Base-by-base conservation (phyloP, 2,797 vertebrate species). In the Aplochiton taeniatus region DNA sequence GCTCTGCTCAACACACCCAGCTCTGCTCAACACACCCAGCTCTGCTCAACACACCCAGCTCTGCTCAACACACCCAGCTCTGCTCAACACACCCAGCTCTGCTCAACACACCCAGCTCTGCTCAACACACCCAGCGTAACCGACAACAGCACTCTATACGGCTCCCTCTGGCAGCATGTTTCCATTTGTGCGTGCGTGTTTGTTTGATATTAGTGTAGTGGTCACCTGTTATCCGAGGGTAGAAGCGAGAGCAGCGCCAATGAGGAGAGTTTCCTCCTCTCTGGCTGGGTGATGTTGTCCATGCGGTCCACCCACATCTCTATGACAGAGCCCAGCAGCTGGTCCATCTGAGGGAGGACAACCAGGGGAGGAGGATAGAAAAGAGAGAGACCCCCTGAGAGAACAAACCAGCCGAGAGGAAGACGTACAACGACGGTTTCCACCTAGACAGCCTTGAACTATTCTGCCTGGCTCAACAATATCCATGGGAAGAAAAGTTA, bases 251-350 rank as follows among this genome's bases (percentile, higher is more conserved):
- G 93, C 70, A 99, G 87, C 49, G 96, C 96, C 80, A 99, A 89
- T 11, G 96, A 94, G 18, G 97, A 99, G 79, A 99, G 94, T 72
- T 99, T 99, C 83, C 95, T 94, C 83, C 97, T 94, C 88, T 98
- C 97, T 12, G 97, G 96, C 82, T 99, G 96, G 53, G 97, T 99
- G 85, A 99, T 98, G 85, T 97, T 98, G 88, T 99, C 97, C 95
- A 98, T 96, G 61, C 95, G 93, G 86, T 99, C 96, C 66, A 99
- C 96, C 97, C 97, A 99, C 95, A 98, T 98, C 90, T 99, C 97
- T 82, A 98, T 96, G 85, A 98, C 75, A 54, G 78, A 92, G 71
- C 96, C 95, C 80, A 99, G 89, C 79, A 98, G 89, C 72, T 96
- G 94, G 72, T 96, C 94, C 79, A 93, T 83, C 97, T 98, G 81